Evolutionary conservation across 2,797 vertebrate species (phyloP).

Genomic region (Phrynocephalus guinanensis): DNA sequence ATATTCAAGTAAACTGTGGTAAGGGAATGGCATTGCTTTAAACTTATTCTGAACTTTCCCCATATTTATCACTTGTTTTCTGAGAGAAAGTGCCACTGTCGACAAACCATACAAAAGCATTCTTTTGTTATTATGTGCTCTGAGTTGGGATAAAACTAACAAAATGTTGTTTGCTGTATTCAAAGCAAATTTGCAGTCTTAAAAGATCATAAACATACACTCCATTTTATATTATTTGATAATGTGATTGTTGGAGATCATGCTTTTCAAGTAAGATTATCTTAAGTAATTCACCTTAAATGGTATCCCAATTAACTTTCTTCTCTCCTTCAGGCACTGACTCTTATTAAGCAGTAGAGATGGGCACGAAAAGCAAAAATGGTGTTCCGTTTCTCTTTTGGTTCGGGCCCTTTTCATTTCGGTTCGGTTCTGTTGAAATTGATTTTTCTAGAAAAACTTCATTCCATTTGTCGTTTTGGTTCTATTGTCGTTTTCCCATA

Average conservation of each 20-base stretch:
- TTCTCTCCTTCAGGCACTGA: constrained; percentile 30
- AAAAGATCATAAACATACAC: constrained; percentile 55
- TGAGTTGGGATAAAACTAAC: constrained; percentile 51
- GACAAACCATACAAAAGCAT: constrained; percentile 25
- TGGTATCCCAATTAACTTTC: constrained; percentile 23
- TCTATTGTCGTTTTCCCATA: too few relatives aligned
- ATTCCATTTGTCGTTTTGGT: too few relatives aligned
- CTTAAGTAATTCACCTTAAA: constrained; percentile 48
- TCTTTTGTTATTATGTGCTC: constrained; percentile 50
- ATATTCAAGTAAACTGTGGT: constrained; percentile 14
- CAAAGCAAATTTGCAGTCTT: constrained; percentile 62
- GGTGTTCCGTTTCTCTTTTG: too few relatives aligned
- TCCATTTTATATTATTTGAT: constrained; percentile 56
- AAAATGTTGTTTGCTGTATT: constrained; percentile 67
- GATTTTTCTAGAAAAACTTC: too few relatives aligned
- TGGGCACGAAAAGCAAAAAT: too few relatives aligned
- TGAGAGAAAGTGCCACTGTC: constrained; percentile 29
- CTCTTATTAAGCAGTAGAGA: background rate
- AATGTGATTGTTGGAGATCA: constrained; percentile 40
- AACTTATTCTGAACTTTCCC: constrained; percentile 26
- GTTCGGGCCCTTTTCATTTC: too few relatives aligned
- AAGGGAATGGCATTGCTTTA: background rate
- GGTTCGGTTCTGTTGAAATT: too few relatives aligned
- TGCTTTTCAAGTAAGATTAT: constrained; percentile 49
- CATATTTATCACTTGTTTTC: constrained; percentile 36